phyloP scores from a whole-genome alignment of 2,797 vertebrate genomes.

The Cryptoblepharus egeriae region DNA sequence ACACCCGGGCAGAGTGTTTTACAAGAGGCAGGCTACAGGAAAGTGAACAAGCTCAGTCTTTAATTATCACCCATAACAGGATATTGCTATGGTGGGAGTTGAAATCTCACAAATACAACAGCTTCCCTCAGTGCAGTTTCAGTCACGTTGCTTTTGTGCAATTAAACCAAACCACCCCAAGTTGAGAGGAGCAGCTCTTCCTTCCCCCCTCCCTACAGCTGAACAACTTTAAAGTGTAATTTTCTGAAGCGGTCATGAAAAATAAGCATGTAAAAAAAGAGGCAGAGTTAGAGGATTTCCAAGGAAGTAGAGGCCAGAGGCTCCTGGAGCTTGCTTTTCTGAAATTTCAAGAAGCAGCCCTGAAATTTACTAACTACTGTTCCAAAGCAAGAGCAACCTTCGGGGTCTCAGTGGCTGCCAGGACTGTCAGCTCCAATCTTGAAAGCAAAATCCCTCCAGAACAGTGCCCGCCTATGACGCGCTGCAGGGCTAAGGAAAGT shows the following conservation, averaged over 20 bases:
- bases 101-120: not conserved
- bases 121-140: not conserved
- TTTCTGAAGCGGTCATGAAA: not conserved
- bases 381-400: not conserved
- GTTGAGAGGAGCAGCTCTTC: not conserved
- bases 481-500: not conserved
- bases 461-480: not conserved
- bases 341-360: not conserved
- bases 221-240: too few relatives aligned
- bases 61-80: not conserved
- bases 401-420: not conserved
- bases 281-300: not conserved
- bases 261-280: too few relatives aligned
- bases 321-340: not conserved
- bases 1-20: conserved; percentile 45
- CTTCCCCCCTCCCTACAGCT: too few relatives aligned
- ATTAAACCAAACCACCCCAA: not conserved
- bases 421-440: not conserved
- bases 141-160: not conserved
- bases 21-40: conserved; percentile 15
- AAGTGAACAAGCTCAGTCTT: not conserved
- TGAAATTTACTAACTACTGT: not conserved
- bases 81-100: not conserved
- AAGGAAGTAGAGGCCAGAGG: not conserved
- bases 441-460: not conserved